Evolutionary conservation across 30 jellyfish, hydroid and myxozoan genomes (phyloP).

Genomic region (Catostylus mosaicus): DNA sequence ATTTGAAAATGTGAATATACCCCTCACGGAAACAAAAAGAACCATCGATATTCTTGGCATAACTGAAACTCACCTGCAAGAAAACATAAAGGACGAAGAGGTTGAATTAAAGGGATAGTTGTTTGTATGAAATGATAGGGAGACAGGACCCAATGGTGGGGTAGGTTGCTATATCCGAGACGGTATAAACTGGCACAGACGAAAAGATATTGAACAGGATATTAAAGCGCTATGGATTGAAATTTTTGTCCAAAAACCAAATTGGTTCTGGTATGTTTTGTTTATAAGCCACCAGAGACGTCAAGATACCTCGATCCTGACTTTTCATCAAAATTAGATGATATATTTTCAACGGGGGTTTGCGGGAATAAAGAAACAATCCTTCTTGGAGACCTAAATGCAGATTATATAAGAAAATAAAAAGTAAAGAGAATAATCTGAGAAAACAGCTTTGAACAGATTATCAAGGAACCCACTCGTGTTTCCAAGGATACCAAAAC

Average conservation of each 20-base stretch:
- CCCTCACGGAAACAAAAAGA: conserved; percentile 24
- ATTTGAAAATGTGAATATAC: conserved; percentile 17
- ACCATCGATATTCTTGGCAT: conserved; percentile 9
- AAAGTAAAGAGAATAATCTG: too few species aligned
- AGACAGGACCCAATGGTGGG: conserved; percentile 4
- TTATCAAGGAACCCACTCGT: too few species aligned
- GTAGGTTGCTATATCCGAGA: neutral
- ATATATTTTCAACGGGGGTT: too few species aligned
- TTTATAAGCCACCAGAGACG: too few species aligned
- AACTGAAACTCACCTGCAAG: conserved; percentile 52
- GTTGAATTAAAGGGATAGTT: neutral
- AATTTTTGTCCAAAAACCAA: neutral
- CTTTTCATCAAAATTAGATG: too few species aligned
- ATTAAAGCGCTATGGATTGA: neutral
- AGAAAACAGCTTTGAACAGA: too few species aligned
- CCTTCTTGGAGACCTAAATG: too few species aligned
- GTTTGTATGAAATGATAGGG: conserved; percentile 11
- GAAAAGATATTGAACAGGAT: neutral
- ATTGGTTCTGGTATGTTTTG: too few species aligned
- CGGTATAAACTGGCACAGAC: neutral
- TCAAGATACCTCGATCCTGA: too few species aligned
- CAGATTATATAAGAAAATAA: too few species aligned
- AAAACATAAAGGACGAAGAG: conserved; percentile 20
- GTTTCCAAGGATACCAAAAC: too few species aligned
- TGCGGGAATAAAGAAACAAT: too few species aligned